Evolutionary conservation across 2,113 vertebrate species (phyloP), one percentile per base, ranked within the genome.

Genomic region (Bubalus kerabau): DNA sequence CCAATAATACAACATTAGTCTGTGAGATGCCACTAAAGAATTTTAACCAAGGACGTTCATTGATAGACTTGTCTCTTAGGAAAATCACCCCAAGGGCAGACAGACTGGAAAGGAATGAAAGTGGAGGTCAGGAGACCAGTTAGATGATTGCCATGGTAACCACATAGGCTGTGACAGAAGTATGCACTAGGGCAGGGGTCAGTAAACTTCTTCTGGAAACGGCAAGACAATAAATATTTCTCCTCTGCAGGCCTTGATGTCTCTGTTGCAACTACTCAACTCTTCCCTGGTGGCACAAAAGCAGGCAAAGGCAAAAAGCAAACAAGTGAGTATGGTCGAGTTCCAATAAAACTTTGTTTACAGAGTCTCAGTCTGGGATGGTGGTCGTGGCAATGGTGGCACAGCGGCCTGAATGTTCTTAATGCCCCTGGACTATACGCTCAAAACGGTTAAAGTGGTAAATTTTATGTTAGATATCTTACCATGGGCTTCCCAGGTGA

Each of bases 301-400:
- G 85, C 40, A 91, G 81, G 46, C 67, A 43, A 3, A 43, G 12
- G 85, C 46, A 57, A 59, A 1, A 32, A 28, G 54, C 46, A 59
- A 74, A 87, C 48, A 50, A 89, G 87, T 1, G n/a, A 64, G 28
- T 16, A 14, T 74, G 82, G 93, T 24, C 24, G 2, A 7, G 43
- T 64, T 43, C 81, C 57, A 97, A 87, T 64, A 92, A 96, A 95
- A 90, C 85, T 81, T 87, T 50, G 76, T 52, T 90, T 64, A 80
- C 26, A 13, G 81, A 54, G 46, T 57, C 46, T 94, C 3, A 0
- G 78, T 17, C 7, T 36, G 23, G 28, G 43, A 56, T n/a, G 71
- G 78, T 7, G 12, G 81, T 0, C 23, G 56, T 24, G 36, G 26
- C 43, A 30, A 83, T 6, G 12, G 40, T 13, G 32, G 28, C 56